Evolutionary conservation across 2,113 vertebrate genomes (phyloP).

Genomic region (Odocoileus virginianus): DNA sequence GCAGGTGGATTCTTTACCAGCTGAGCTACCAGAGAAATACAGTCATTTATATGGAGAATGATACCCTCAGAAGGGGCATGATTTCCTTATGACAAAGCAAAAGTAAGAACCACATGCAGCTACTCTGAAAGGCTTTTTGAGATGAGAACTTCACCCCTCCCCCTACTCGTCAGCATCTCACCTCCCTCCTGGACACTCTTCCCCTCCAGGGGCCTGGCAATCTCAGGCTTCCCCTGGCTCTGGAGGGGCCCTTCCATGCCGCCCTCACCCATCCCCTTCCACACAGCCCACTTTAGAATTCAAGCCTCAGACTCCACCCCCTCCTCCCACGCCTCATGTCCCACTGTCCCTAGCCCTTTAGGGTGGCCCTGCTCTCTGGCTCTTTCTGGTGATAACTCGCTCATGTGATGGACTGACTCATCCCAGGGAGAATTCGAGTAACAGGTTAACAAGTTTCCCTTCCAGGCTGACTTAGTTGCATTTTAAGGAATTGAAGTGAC

Average conservation of each 20-base stretch:
- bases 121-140: neutral
- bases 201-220: rapidly evolving
- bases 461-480: neutral
- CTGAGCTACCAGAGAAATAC: neutral
- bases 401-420: neutral
- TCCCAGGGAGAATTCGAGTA: neutral
- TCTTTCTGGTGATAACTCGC: neutral
- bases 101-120: neutral
- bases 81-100: neutral
- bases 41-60: neutral
- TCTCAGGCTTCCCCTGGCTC: neutral
- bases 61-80: neutral
- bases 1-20: neutral
- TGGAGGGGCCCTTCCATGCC: neutral
- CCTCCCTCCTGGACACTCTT: neutral
- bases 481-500: neutral
- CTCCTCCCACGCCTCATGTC: neutral
- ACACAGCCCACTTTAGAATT: neutral
- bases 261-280: neutral
- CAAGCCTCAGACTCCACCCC: neutral
- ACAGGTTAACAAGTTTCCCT: neutral
- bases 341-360: neutral
- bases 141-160: neutral
- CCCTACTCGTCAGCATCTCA: neutral
- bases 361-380: neutral